These are phyloP conservation scores for Peromyscus leucopus DNA, from an alignment of 2,113 vertebrate species.

Conservation along the genomic window DNA sequence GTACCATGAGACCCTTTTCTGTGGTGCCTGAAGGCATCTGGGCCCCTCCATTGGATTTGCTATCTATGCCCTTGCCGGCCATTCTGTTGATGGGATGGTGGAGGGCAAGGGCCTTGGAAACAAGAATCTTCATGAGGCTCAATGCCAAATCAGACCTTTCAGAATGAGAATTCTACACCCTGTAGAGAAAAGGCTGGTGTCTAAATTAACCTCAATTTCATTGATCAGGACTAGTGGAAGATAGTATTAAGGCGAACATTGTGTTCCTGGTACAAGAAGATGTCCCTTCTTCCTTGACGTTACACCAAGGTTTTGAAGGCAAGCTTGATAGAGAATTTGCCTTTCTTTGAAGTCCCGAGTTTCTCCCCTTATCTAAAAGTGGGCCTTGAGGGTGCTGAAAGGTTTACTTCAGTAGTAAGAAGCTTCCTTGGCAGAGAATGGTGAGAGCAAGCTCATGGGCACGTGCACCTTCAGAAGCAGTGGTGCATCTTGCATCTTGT, in stretches of 20 bases:
- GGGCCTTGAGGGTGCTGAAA: not conserved
- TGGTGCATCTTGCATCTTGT: not conserved
- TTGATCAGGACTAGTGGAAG: not conserved
- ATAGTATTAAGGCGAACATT: not conserved
- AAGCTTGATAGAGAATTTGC: not conserved
- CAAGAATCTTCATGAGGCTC: slow-evolving; percentile 19
- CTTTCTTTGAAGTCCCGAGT: not conserved
- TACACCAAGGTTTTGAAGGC: not conserved
- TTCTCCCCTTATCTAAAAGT: not conserved
- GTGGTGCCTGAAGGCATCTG: slow-evolving; percentile 87
- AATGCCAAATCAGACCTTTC: slow-evolving; percentile 8
- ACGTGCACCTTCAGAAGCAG: fast-evolving
- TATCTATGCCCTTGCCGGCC: slow-evolving; percentile 50
- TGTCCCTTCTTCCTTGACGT: fast-evolving
- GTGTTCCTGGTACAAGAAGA: slow-evolving; percentile 1
- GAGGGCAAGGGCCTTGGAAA: slow-evolving; percentile 27
- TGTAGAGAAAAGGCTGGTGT: not conserved
- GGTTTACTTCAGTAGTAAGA: not conserved
- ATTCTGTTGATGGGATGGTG: not conserved
- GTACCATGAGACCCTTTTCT: slow-evolving; percentile 84
- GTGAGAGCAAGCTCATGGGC: not conserved
- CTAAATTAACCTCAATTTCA: not conserved
- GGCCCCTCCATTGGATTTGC: slow-evolving; percentile 79
- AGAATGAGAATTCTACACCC: not conserved
- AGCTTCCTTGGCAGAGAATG: not conserved